Base-by-base conservation (phyloP, 1,140 invertebrate genomes). In the Spodoptera frugiperda region DNA sequence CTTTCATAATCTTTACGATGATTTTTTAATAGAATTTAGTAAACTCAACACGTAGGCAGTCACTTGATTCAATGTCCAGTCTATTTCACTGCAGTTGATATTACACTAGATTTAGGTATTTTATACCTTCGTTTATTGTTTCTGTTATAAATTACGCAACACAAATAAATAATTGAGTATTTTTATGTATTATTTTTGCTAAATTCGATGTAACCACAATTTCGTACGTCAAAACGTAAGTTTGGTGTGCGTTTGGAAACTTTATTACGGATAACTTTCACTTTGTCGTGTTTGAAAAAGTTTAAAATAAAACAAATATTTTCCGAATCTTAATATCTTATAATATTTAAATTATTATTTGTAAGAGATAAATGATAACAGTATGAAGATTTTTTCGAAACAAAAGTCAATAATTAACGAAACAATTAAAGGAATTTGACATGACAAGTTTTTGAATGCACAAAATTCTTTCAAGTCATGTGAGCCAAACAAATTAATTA, bases 11-110 rank as follows among this genome's bases (percentile, higher is more conserved):
- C 54, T 33, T 65, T 53, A 53, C 0, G 46, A 21, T 12, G 12
- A 44, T 3, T 33, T 75, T 61, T 44, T 25, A 51, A 65, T 51
- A 46, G 57, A 39, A 53, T 75, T 75, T 65, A 25, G 1, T 70
- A 49, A 51, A 77, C 11, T 53, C 76, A 61, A 86, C 83, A 86
- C 84, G 84, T 86, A 86, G 71, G 82, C 84, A 86, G 39, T 48
- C 55, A 51, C 53, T 71, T 71, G 33, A 21, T 21, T 3, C 14
- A 39, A 44, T 30, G 11, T 10, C 12, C n/a, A 19, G n/a, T 33
- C 9, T 46, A 15, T 15, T 11, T 39, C 39, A 19, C 65, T 51
- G n/a, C 15, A 44, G 15, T 51, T 33, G 21, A 15, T 10, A 49
- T n/a, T 63, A 21, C 44, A 51, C 30, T 11, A 33, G 30, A 12